Conservation (phyloP, 2,797 vertebrate genomes). For the Sebastes cheni region DNA sequence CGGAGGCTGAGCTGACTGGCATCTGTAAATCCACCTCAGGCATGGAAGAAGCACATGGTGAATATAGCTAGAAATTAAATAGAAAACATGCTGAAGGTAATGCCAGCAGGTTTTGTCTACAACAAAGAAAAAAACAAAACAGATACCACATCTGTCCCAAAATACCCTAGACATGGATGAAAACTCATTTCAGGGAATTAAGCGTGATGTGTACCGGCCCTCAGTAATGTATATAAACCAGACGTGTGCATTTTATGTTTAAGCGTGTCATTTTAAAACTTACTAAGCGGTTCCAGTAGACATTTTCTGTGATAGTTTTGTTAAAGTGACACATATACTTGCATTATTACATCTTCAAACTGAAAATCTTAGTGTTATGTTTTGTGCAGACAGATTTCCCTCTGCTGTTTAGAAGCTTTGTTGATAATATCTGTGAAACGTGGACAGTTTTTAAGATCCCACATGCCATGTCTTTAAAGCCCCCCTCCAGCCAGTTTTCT, state of each 20-base stretch:
- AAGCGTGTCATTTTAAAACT: neutral
- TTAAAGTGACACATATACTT: too few species aligned
- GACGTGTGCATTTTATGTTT: neutral
- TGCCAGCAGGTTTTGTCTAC: neutral
- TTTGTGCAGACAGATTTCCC: neutral
- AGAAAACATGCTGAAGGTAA: neutral
- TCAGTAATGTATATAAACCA: too few species aligned
- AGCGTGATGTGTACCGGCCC: too few species aligned
- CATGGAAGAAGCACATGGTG: neutral
- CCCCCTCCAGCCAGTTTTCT: too few species aligned
- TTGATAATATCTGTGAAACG: neutral
- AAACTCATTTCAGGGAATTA: too few species aligned
- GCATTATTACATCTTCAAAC: neutral
- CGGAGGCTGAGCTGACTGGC: neutral
- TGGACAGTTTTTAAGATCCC: neutral
- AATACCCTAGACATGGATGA: neutral
- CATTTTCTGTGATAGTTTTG: too few species aligned
- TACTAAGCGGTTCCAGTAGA: neutral
- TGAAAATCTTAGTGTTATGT: neutral
- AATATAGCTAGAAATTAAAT: neutral
- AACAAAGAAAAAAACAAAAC: neutral
- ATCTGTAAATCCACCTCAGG: conserved; percentile 1
- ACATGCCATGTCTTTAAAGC: neutral
- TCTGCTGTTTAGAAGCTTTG: neutral
- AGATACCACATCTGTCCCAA: neutral